Conservation (phyloP, 2,113 vertebrate genomes). For the Electrona antarctica region DNA sequence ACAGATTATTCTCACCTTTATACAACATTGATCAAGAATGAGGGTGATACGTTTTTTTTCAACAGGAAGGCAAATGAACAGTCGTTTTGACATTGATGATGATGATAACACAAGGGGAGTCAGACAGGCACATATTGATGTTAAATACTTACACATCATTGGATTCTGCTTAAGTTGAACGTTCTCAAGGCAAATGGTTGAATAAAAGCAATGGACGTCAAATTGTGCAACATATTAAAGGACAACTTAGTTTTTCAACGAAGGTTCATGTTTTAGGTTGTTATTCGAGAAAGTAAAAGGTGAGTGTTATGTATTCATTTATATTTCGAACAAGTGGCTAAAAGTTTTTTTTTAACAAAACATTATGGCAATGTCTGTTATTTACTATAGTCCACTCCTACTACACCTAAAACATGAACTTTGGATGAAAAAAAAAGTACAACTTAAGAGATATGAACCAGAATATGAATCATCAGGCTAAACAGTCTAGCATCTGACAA, state of each 20-base stretch:
- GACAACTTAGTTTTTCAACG: no score
- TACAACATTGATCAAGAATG: slow-evolving; percentile 11
- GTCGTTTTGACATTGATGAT: neutral
- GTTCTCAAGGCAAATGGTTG: slow-evolving; percentile 17
- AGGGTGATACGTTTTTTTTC: neutral
- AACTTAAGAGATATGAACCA: slow-evolving; percentile 36
- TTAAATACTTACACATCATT: neutral
- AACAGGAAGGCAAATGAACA: slow-evolving; percentile 27
- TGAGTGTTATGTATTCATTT: no score
- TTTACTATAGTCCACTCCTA: no score
- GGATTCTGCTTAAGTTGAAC: slow-evolving; percentile 38
- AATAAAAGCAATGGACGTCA: neutral
- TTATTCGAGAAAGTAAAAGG: no score
- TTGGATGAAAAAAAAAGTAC: no score
- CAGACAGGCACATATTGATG: neutral
- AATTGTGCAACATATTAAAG: neutral
- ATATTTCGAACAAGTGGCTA: no score
- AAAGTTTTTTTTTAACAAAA: no score
- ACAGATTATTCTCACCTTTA: neutral
- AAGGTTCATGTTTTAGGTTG: no score
- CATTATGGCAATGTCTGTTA: no score
- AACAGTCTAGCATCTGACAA: neutral
- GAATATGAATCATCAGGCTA: neutral
- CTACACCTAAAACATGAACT: no score
- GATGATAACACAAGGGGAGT: neutral